These are phyloP conservation scores for Agrochola circellaris DNA, from an alignment of 2,888 invertebrate genomes.

Conservation along the genomic window DNA sequence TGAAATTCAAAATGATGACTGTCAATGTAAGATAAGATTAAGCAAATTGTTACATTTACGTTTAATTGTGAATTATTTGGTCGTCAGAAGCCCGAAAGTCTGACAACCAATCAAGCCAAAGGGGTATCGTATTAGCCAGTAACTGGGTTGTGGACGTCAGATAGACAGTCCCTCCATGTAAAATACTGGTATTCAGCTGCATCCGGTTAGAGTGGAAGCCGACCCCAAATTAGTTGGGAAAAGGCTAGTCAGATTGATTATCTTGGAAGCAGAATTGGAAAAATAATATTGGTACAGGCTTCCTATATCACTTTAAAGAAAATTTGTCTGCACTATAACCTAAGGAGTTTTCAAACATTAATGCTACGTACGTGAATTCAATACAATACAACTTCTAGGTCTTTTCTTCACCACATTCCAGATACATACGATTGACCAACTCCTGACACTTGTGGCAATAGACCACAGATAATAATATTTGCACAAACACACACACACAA, in stretches of 20 bases:
- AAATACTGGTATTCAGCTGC: too few species aligned
- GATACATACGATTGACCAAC: constrained; percentile 61
- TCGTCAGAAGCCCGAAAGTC: too few species aligned
- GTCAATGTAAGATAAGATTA: constrained; percentile 35
- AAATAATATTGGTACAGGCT: too few species aligned
- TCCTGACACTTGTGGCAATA: constrained; percentile 55
- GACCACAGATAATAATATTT: constrained; percentile 47
- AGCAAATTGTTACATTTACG: constrained; percentile 54
- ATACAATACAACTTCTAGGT: neutral
- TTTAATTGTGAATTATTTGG: constrained; percentile 15
- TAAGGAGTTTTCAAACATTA: neutral
- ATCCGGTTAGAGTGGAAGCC: too few species aligned
- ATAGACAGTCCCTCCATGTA: too few species aligned
- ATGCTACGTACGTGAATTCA: neutral
- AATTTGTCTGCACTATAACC: neutral
- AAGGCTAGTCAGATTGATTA: too few species aligned
- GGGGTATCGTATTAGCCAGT: too few species aligned
- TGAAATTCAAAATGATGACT: constrained; percentile 60
- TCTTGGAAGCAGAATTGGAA: too few species aligned
- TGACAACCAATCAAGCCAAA: too few species aligned
- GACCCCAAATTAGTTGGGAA: too few species aligned
- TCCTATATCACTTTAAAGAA: neutral
- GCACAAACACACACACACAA: constrained; percentile 14
- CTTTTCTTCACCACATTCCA: constrained; percentile 14
- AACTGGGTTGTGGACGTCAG: too few species aligned